Percentiles rank a stretch among this genome's conserved stretches.
phyloP scores from a whole-genome alignment of 2,113 vertebrate genomes.

The Paralichthys olivaceus region DNA sequence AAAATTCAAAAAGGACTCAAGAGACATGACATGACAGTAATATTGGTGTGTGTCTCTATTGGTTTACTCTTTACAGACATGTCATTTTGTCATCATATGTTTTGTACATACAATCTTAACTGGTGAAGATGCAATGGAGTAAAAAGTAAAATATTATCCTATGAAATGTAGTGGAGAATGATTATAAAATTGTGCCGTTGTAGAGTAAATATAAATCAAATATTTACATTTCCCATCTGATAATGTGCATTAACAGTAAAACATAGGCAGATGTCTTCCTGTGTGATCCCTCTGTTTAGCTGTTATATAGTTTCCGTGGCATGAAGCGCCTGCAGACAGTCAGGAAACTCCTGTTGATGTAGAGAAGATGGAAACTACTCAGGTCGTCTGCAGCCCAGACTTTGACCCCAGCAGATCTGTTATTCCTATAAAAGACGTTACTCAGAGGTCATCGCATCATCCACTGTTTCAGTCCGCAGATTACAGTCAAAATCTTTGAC shows the following conservation, averaged over 20 bases:
- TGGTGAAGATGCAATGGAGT: too few species aligned
- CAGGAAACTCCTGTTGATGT: constrained; percentile 36
- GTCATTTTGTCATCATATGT: neutral
- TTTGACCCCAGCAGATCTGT: constrained; percentile 17
- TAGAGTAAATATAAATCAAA: neutral
- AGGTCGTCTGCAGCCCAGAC: constrained; percentile 12
- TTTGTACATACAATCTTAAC: neutral
- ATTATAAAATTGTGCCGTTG: neutral
- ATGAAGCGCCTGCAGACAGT: neutral
- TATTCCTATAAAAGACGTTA: constrained; percentile 1
- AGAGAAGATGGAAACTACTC: constrained; percentile 32
- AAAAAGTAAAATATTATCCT: neutral
- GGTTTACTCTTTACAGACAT: too few species aligned
- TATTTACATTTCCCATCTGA: neutral
- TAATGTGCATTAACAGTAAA: too few species aligned
- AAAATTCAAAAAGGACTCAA: neutral
- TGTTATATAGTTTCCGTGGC: neutral
- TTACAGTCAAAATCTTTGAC: neutral
- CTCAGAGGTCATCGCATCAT: neutral
- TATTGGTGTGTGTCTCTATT: too few species aligned
- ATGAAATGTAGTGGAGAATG: neutral
- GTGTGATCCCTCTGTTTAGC: neutral
- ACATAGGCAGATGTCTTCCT: neutral
- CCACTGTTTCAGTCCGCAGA: neutral
- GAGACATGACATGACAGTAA: neutral